These are phyloP conservation scores for Vandiemenella viatica DNA, from an alignment of 2,888 invertebrate species.

Conservation along the genomic window DNA sequence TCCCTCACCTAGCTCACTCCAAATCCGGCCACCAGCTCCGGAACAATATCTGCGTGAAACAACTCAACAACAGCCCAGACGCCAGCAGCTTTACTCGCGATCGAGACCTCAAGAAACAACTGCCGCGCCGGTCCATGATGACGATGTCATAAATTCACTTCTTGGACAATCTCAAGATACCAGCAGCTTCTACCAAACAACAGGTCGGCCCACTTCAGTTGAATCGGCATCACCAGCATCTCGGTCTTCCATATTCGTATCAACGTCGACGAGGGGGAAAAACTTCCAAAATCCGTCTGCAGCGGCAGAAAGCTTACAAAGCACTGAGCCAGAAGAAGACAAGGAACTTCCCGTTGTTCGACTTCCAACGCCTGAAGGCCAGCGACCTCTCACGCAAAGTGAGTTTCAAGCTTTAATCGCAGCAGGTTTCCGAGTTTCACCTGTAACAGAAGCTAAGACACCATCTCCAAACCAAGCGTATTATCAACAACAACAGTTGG, in stretches of 20 bases:
- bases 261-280: conserved; percentile 4
- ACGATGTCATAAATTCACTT: not conserved
- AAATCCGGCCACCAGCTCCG: too few relatives aligned
- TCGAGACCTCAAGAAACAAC: not conserved
- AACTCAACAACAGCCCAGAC: conserved; percentile 2
- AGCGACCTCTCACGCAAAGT: conserved; percentile 15
- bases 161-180: too few relatives aligned
- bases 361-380: conserved; percentile 15
- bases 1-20: too few relatives aligned
- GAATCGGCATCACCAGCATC: conserved; percentile 8
- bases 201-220: too few relatives aligned
- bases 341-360: conserved; percentile 13
- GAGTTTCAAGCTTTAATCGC: conserved; percentile 15
- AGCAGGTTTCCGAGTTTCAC: conserved; percentile 15
- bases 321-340: not conserved
- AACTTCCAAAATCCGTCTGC: too few relatives aligned
- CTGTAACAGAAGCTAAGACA: conserved; percentile 6
- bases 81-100: not conserved
- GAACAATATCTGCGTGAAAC: conserved; percentile 14
- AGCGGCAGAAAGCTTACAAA: not conserved
- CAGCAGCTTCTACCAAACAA: too few relatives aligned
- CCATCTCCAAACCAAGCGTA: not conserved
- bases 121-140: not conserved
- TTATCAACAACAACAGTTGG: too few relatives aligned
- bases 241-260: conserved; percentile 13